These are phyloP conservation scores for Alethe castanea DNA, from an alignment of 2,113 vertebrate species.

Conservation along the genomic window DNA sequence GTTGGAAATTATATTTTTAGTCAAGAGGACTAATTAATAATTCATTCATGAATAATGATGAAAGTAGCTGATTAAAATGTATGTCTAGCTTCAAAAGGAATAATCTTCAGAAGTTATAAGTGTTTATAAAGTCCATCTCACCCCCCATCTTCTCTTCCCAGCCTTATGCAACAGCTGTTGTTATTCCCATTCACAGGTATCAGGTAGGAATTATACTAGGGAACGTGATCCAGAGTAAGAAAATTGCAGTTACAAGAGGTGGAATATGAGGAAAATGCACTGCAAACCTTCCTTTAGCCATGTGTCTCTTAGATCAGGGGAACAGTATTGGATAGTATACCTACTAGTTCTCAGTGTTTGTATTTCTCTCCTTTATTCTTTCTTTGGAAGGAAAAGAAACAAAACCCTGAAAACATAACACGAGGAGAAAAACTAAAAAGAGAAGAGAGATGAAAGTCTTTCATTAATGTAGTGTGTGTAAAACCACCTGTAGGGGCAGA, in stretches of 20 bases:
- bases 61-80: constrained; percentile 88
- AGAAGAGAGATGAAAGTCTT: background rate
- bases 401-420: background rate
- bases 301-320: background rate
- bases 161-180: background rate
- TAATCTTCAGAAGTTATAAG: constrained; percentile 67
- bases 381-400: background rate
- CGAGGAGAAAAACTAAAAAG: background rate
- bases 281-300: background rate
- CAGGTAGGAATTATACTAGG: background rate
- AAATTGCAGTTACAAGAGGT: background rate
- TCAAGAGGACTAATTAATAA: constrained; percentile 83
- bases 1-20: constrained; percentile 72
- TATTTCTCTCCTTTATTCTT: background rate
- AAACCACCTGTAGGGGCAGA: constrained; percentile 33
- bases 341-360: background rate
- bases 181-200: background rate
- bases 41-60: constrained; percentile 88
- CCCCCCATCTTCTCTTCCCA: background rate
- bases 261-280: background rate
- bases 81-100: constrained; percentile 83
- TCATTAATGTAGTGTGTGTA: background rate
- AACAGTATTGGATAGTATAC: background rate
- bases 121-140: constrained; percentile 62
- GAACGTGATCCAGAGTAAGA: background rate